phyloP scores from a whole-genome alignment of 2,113 vertebrate genomes.

The Crotalus tigris region DNA sequence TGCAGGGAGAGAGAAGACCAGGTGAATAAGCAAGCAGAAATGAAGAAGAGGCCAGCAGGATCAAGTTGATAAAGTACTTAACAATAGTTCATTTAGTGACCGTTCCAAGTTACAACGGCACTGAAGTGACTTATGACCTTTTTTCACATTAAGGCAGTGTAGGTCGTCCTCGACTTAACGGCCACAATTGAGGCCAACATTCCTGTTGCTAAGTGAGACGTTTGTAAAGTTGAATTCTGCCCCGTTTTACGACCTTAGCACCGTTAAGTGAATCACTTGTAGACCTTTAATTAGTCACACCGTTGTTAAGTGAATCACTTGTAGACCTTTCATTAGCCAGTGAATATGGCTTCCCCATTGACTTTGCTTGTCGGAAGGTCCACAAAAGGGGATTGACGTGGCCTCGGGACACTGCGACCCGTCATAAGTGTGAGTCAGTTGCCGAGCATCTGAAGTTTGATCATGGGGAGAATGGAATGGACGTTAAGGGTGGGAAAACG shows the following conservation, averaged over 20 bases:
- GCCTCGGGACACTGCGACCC: accelerated
- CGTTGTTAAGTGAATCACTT: background rate
- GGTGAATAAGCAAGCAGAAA: background rate
- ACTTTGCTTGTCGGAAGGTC: background rate
- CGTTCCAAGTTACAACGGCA: background rate
- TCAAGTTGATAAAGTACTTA: background rate
- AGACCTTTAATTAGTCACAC: background rate
- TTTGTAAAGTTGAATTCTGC: background rate
- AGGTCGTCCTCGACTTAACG: background rate
- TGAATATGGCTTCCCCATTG: background rate
- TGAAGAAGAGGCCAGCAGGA: background rate
- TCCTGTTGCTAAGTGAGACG: background rate
- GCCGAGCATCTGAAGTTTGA: background rate
- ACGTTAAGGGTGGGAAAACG: background rate
- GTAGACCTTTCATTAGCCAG: background rate
- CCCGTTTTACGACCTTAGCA: accelerated
- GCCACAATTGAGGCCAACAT: background rate
- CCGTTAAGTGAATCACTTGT: background rate
- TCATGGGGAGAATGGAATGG: background rate
- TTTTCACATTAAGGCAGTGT: background rate
- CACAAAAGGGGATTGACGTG: background rate
- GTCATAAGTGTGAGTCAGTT: background rate
- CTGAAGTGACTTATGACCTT: background rate
- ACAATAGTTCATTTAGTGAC: background rate
- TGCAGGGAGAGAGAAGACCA: background rate